A percentile compares a stretch with the other conserved stretches of the same genome.
phyloP scores from a whole-genome alignment of 1,140 invertebrate species.

The Hirudo medicinalis region DNA sequence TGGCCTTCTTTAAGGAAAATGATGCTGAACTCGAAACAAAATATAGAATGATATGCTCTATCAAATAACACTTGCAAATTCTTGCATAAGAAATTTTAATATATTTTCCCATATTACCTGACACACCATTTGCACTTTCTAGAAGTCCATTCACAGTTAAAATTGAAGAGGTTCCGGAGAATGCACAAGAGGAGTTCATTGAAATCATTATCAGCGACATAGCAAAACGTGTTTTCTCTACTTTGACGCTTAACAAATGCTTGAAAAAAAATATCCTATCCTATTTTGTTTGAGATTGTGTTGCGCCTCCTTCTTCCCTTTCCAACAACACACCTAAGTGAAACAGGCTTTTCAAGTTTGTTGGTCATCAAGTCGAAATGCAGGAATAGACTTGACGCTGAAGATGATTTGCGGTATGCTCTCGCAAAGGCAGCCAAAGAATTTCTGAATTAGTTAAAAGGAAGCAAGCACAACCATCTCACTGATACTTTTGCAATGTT shows the following conservation, averaged over 20 bases:
- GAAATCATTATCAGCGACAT: constrained; percentile 23
- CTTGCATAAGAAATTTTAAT: constrained; percentile 18
- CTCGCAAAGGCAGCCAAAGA: constrained; percentile 21
- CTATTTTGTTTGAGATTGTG: constrained; percentile 21
- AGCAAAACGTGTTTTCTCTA: constrained; percentile 20
- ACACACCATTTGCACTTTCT: constrained; percentile 23
- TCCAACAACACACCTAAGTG: constrained; percentile 24
- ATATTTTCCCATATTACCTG: constrained; percentile 22
- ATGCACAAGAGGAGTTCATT: constrained; percentile 21
- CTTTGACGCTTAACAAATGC: constrained; percentile 19
- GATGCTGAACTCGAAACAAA: constrained; percentile 9
- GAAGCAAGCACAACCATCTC: constrained; percentile 19
- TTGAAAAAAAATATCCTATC: constrained; percentile 23
- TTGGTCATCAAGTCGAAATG: constrained; percentile 24
- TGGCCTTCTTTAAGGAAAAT: constrained; percentile 13
- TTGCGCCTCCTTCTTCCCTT: constrained; percentile 24
- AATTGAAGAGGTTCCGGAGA: constrained; percentile 25
- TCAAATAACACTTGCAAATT: constrained; percentile 21
- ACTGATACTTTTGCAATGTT: constrained; percentile 9
- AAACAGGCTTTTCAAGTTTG: constrained; percentile 22
- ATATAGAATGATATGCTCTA: constrained; percentile 7
- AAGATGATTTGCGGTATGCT: too few relatives aligned
- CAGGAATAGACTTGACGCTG: constrained; percentile 22
- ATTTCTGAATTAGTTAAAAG: constrained; percentile 21
- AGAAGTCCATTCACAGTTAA: constrained; percentile 23